Evolutionary conservation across 2,113 vertebrate genomes (phyloP), one percentile per base, ranked within the genome.

Genomic region (Cebidichthys violaceus): DNA sequence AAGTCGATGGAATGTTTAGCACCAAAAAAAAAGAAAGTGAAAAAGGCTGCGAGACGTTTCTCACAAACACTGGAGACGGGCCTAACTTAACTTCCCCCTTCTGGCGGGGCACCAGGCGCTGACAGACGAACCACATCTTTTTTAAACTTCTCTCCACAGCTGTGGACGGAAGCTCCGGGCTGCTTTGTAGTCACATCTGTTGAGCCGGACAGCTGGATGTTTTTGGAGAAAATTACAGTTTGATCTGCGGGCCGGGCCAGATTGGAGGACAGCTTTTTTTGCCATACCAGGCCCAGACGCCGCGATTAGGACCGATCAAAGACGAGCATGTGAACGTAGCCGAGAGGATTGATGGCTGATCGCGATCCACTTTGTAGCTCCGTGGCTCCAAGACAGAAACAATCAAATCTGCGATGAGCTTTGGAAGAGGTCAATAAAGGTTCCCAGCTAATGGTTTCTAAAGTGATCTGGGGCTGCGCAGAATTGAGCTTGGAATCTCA

Each of bases 151-250:
- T 76, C 68, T 73, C 73, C 88, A 83, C 95, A 95, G 94, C 93
- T 94, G 94, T 83, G 90, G 88, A 85, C 50, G 75, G 79, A 74
- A 86, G 91, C 90, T 90, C 75, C 74, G 31, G 83, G 87, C 81
- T 54, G 85, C 92, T 94, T 95, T 94, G 91, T 90, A 93, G 87
- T 88, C 85, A 86, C 93, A 94, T 94, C 93, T 95, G 95, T 81
- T 81, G 71, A 80, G 81, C 84, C 33, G 90, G 89, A 89, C 94
- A 94, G 92, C 91, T 94, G 89, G 86, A 89, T 85, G 77, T 81
- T 85, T 72, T 85, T 72, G 75, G 83, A 91, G 88, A 89, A 89
- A 93, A 92, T 94, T 91, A 88, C 91, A 93, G 87, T 90, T 84
- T 83, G 89, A 93, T 91, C 88, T 86, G 79, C 55, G 81, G 80